A percentile compares a stretch with the other conserved stretches of the same genome.
These are phyloP conservation scores for Polypedilum pembai DNA, from an alignment of 1,140 invertebrate genomes.

Conservation along the genomic window DNA sequence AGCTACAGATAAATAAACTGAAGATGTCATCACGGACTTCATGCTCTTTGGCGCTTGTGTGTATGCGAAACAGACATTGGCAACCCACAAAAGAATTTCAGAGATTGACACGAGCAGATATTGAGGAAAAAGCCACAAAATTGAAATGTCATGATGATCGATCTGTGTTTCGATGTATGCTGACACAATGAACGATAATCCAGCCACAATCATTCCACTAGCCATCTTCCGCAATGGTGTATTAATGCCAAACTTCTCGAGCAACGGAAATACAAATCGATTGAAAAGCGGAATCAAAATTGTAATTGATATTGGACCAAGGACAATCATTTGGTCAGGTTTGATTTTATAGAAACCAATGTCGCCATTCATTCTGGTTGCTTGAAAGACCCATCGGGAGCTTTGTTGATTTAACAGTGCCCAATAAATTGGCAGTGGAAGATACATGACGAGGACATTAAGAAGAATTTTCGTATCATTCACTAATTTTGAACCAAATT, in stretches of 20 bases:
- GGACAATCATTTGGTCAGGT: conserved; percentile 59
- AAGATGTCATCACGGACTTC: conserved; percentile 79
- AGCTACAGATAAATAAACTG: conserved; percentile 76
- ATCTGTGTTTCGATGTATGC: conserved; percentile 23
- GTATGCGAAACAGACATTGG: conserved; percentile 81
- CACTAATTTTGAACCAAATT: conserved; percentile 54
- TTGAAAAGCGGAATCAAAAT: conserved; percentile 60
- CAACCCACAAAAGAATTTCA: conserved; percentile 76
- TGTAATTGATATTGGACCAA: conserved; percentile 61
- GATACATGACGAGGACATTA: conserved; percentile 48
- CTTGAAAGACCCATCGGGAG: conserved; percentile 64
- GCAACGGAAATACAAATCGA: conserved; percentile 47
- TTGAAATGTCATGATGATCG: conserved; percentile 49
- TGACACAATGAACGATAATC: conserved; percentile 47
- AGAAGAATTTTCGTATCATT: conserved; percentile 48
- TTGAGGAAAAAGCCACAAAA: conserved; percentile 73
- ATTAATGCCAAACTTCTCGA: conserved; percentile 40
- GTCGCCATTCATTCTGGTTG: conserved; percentile 56
- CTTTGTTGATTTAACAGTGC: conserved; percentile 56
- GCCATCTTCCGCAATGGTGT: conserved; percentile 57
- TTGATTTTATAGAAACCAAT: conserved; percentile 45
- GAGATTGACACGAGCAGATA: conserved; percentile 73
- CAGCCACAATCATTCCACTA: conserved; percentile 56
- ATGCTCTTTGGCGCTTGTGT: conserved; percentile 74
- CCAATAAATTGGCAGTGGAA: conserved; percentile 66